Conservation (phyloP, 2,113 vertebrate genomes). For the Podilymbus podiceps region DNA sequence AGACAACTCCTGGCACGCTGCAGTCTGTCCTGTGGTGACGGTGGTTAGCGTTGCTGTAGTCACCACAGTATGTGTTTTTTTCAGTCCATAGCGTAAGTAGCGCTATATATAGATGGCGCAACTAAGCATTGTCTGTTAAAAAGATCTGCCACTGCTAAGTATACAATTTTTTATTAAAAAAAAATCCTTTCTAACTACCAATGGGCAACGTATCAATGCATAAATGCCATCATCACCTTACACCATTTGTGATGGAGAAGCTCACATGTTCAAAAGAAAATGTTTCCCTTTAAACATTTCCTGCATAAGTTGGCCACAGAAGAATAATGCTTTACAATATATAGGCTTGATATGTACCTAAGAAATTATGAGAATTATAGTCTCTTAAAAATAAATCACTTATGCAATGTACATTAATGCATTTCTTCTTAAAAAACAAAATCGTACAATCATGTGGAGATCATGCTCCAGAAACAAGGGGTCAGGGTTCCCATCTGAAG, state of each 20-base stretch:
- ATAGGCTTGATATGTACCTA: neutral
- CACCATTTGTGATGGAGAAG: neutral
- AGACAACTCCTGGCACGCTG: rapidly evolving
- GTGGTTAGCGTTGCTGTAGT: rapidly evolving
- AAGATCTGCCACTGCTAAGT: neutral
- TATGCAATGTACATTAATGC: neutral
- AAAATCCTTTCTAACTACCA: neutral
- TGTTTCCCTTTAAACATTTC: neutral
- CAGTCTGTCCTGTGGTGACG: neutral
- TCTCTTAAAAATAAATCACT: neutral
- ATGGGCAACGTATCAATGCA: neutral
- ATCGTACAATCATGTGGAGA: neutral
- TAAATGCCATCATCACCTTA: neutral
- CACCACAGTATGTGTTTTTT: rapidly evolving
- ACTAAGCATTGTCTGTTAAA: neutral
- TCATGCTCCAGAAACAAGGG: neutral
- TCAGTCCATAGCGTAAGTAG: neutral
- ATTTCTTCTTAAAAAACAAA: neutral
- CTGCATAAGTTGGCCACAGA: neutral
- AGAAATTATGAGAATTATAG: neutral
- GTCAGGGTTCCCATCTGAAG: neutral
- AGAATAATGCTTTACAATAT: neutral
- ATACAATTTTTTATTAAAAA: neutral
- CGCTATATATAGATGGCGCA: neutral
- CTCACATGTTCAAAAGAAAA: neutral